Evolutionary conservation across 2,888 invertebrate genomes (phyloP).

Genomic region (Deroplatys truncata): DNA sequence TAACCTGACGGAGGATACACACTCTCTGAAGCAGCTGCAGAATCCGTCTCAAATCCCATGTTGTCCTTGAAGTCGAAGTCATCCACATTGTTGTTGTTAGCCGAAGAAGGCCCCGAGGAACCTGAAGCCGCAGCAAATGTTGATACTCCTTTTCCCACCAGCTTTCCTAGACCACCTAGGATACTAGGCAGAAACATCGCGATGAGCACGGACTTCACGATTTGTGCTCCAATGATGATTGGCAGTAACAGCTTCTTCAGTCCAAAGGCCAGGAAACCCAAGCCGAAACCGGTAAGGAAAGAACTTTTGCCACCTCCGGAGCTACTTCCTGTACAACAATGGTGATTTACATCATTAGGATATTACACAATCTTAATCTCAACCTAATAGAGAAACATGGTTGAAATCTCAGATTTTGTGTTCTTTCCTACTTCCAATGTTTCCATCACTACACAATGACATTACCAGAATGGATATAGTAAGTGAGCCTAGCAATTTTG

Average conservation of each 20-base stretch:
- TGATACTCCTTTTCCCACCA: conserved; percentile 73
- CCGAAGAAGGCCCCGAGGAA: conserved; percentile 54
- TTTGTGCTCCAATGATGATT: conserved; percentile 74
- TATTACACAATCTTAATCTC: too few relatives aligned
- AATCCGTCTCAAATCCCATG: conserved; percentile 6
- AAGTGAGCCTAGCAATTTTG: too few relatives aligned
- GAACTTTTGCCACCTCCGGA: conserved; percentile 50
- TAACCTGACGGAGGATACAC: conserved; percentile 11
- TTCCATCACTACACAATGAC: too few relatives aligned
- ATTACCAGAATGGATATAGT: too few relatives aligned
- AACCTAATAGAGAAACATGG: too few relatives aligned
- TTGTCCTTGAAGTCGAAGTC: conserved; percentile 69
- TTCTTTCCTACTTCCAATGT: too few relatives aligned
- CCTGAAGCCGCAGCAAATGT: conserved; percentile 52
- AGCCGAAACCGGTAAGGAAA: conserved; percentile 60
- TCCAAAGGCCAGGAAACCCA: conserved; percentile 69
- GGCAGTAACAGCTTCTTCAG: conserved; percentile 81
- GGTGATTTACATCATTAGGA: neutral
- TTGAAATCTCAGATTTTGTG: too few relatives aligned
- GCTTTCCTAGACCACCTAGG: conserved; percentile 75
- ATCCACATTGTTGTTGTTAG: conserved; percentile 46
- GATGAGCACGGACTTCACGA: conserved; percentile 75
- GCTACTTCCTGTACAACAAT: neutral
- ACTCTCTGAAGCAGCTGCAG: conserved; percentile 19
- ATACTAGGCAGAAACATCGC: conserved; percentile 83